Evolutionary conservation across 2,888 invertebrate genomes (phyloP).

Genomic region (Ochlodes sylvanus): DNA sequence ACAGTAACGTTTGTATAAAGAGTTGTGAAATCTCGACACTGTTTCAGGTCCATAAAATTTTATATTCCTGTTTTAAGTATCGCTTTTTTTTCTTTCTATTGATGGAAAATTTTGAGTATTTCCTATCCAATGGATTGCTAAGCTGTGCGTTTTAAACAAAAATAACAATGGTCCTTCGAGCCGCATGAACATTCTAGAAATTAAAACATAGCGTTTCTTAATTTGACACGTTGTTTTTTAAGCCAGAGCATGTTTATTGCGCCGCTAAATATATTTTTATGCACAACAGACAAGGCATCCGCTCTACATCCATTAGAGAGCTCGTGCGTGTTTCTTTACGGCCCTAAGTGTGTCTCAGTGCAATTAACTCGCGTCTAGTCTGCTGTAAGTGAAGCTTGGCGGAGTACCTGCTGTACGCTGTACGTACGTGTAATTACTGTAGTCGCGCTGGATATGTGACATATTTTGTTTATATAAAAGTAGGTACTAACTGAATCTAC

Average conservation of each 20-base stretch:
- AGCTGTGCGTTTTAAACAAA: background rate
- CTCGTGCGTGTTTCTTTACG: conserved; percentile 39
- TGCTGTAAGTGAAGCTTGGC: conserved; percentile 27
- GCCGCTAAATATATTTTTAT: conserved; percentile 4
- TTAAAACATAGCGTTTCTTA: too few species aligned
- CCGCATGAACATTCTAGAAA: background rate
- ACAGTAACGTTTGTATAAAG: conserved; percentile 25
- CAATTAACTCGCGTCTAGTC: conserved; percentile 43
- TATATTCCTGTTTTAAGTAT: background rate
- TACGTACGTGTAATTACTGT: background rate
- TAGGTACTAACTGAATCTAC: too few species aligned
- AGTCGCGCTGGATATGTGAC: background rate
- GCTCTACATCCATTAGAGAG: conserved; percentile 35
- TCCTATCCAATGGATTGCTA: too few species aligned
- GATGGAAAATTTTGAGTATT: background rate
- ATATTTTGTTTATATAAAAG: too few species aligned
- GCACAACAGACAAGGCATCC: conserved; percentile 10
- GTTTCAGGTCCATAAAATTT: conserved; percentile 25
- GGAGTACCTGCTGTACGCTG: conserved; percentile 1
- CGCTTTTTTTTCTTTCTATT: background rate
- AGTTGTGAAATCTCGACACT: conserved; percentile 23
- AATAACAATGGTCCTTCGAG: background rate
- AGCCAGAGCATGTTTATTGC: background rate
- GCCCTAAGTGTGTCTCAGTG: conserved; percentile 42
- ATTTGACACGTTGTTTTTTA: too few species aligned